Evolutionary conservation across 2,113 vertebrate genomes (phyloP), one percentile per base, ranked within the genome.

Genomic region (Grammomys dolichurus): DNA sequence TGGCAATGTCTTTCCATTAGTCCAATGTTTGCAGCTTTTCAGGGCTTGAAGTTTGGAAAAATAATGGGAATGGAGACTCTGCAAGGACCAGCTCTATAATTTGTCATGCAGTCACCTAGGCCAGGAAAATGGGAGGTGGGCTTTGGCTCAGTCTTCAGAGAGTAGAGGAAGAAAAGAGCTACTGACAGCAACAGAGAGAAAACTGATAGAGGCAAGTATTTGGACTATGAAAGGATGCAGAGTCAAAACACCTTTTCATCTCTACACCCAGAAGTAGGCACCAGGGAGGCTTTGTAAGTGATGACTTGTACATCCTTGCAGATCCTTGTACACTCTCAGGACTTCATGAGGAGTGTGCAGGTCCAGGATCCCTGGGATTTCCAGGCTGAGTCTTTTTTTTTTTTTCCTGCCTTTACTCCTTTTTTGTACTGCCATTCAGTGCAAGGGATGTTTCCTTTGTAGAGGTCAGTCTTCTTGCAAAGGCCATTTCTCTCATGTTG

Each of bases 241-340:
- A 6, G n/a, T 26, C 13, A 4, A 6, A 20, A 43, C 16, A 4
- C 8, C 22, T 28, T 3, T 13, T 22, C 1, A 48, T 28, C 33
- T 28, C 0, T 0, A 28, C 26, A 48, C 56, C 20, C 1, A 3
- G 43, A 40, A 26, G 7, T 16, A 11, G 60, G 9, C 1, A 0
- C 43, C 4, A 2, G 9, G 17, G 8, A 5, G 24, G 11, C n/a
- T 58, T 12, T 31, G 36, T 12, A 86, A 14, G 54, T 8, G 28
- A 33, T 36, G 51, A 46, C 40, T 3, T 1, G 5, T 26, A 65
- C 43, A 5, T n/a, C 81, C 9, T 0, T 3, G 7, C 63, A 43
- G 72, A 31, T 31, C 13, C 1, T 14, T 31, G 28, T 0, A 1
- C 33, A 31, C 17, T 54, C 58, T 43, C 19, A 20, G 28, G 31